Percentiles rank a stretch among this genome's conserved stretches.
These are phyloP conservation scores for Myrmophylax atrothorax DNA, from an alignment of 2,113 vertebrate species.

Conservation along the genomic window DNA sequence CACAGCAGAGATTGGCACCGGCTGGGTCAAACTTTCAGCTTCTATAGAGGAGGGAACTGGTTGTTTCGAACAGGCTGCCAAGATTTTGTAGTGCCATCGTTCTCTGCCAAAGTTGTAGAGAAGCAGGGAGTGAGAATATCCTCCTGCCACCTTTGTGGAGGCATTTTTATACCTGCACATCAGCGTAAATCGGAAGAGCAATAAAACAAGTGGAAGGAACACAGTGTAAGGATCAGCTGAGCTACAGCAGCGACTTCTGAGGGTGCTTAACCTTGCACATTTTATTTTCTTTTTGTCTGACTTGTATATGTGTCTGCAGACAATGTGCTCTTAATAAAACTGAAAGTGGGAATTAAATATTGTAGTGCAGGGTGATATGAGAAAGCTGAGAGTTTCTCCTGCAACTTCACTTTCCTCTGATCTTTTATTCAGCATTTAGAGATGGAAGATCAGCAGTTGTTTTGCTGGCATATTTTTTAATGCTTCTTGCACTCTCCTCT, in stretches of 20 bases:
- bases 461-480: background rate
- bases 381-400: background rate
- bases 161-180: background rate
- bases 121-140: background rate
- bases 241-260: background rate
- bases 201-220: background rate
- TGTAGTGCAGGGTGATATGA: background rate
- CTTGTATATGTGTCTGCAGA: background rate
- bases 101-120: background rate
- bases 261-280: background rate
- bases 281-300: background rate
- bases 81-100: rapidly evolving
- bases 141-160: background rate
- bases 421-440: background rate
- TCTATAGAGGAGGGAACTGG: background rate
- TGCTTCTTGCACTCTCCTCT: background rate
- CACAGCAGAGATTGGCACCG: rapidly evolving
- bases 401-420: background rate
- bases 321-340: background rate
- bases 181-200: background rate
- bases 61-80: background rate
- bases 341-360: background rate
- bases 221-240: background rate
- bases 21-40: background rate
- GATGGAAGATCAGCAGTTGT: background rate